Evolutionary conservation across 2,113 vertebrate genomes (phyloP).

Genomic region (Austrofundulus limnaeus): DNA sequence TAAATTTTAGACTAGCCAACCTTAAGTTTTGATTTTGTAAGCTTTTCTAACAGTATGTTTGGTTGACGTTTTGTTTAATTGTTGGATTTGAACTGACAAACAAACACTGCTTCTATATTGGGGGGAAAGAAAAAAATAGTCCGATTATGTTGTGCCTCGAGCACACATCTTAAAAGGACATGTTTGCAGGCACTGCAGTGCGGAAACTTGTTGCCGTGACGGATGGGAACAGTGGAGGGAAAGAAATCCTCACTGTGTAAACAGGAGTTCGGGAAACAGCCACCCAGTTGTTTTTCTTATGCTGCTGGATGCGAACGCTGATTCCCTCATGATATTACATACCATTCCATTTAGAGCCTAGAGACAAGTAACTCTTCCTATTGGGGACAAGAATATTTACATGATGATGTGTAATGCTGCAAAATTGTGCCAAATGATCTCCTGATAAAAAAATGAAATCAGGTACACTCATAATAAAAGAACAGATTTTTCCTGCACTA

Average conservation of each 20-base stretch:
- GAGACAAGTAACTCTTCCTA: constrained; percentile 55
- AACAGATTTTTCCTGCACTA: no score
- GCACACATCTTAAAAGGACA: constrained; percentile 72
- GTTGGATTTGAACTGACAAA: constrained; percentile 4
- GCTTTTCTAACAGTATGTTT: background rate
- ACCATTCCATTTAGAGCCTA: constrained; percentile 89
- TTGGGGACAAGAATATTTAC: constrained; percentile 57
- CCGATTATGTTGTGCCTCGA: background rate
- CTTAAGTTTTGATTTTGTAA: background rate
- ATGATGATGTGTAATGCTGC: constrained; percentile 13
- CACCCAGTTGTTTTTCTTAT: constrained; percentile 69
- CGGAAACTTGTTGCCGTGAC: constrained; percentile 36
- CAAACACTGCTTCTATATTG: constrained; percentile 10
- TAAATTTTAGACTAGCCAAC: background rate
- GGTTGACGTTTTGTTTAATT: background rate
- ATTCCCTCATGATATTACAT: constrained; percentile 76
- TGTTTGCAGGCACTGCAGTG: constrained; percentile 18
- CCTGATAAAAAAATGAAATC: constrained; percentile 6
- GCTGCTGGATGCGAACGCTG: constrained; percentile 75
- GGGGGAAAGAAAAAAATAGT: background rate
- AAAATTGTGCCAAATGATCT: constrained; percentile 14
- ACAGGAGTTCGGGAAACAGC: constrained; percentile 69
- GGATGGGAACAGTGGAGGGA: constrained; percentile 28
- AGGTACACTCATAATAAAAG: no score
- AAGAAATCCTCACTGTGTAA: constrained; percentile 57